A percentile compares a stretch with the other conserved stretches of the same genome.
Evolutionary conservation across 2,797 vertebrate genomes (phyloP).

Genomic region (Anabas testudineus): DNA sequence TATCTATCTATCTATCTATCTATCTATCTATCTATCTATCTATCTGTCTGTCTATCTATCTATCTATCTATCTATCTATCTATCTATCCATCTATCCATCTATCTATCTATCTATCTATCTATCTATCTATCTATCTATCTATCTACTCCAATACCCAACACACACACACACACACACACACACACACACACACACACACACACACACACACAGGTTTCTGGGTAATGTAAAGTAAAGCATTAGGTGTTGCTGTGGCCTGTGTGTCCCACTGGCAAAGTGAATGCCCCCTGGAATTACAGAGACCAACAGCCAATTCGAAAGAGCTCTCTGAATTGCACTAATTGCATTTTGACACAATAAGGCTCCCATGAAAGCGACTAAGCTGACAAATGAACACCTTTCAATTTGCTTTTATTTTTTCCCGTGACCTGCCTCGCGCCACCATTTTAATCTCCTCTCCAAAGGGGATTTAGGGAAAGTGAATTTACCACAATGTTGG

Average conservation of each 20-base stretch:
- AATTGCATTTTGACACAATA: constrained; percentile 68
- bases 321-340: constrained; percentile 40
- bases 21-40: too few relatives aligned
- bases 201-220: too few relatives aligned
- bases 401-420: constrained; percentile 70
- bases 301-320: constrained; percentile 14
- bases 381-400: constrained; percentile 56
- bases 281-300: constrained; percentile 34
- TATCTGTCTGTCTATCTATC: too few relatives aligned
- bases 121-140: too few relatives aligned
- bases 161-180: too few relatives aligned
- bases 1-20: too few relatives aligned
- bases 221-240: constrained; percentile 49
- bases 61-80: too few relatives aligned
- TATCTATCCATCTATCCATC: too few relatives aligned
- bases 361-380: constrained; percentile 41
- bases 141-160: too few relatives aligned
- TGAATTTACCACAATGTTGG: constrained; percentile 79
- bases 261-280: constrained; percentile 30
- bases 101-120: too few relatives aligned
- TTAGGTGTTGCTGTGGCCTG: constrained; percentile 33
- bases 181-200: too few relatives aligned
- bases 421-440: constrained; percentile 60
- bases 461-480: constrained; percentile 77
- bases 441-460: constrained; percentile 70